Conservation (phyloP, 2,888 invertebrate species). For the Ectobius pallidus region DNA sequence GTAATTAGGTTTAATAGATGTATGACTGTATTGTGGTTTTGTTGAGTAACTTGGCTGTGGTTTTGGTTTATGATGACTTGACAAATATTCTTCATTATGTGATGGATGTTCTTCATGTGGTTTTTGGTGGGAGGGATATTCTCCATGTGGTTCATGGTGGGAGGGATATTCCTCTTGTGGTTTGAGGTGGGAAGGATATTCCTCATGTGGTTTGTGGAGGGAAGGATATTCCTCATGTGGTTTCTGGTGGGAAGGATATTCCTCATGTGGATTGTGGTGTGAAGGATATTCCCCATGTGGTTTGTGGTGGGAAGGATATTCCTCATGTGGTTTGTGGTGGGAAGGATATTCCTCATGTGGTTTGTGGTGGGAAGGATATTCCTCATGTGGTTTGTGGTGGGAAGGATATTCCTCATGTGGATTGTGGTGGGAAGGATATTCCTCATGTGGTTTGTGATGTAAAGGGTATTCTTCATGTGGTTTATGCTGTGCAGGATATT, state of each 20-base stretch:
- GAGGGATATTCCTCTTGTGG: background rate
- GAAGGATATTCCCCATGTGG: background rate
- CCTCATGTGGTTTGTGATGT: background rate
- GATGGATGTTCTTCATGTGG: background rate
- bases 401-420: slow-evolving; percentile 9
- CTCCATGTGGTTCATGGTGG: slow-evolving; percentile 10
- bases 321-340: slow-evolving; percentile 12
- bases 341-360: slow-evolving; percentile 1
- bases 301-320: background rate
- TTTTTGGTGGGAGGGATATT: background rate
- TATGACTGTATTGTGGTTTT: slow-evolving; percentile 2
- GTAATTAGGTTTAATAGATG: background rate
- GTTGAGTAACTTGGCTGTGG: background rate
- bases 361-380: background rate
- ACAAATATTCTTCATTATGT: background rate
- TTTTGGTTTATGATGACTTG: background rate
- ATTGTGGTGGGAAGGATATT: background rate
- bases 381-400: background rate
- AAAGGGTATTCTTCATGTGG: background rate
- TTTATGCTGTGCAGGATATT: background rate
- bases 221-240: slow-evolving; percentile 5
- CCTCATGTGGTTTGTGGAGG: background rate
- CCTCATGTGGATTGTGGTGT: background rate
- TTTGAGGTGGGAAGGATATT: background rate
- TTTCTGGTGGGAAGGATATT: slow-evolving; percentile 7